Percentiles rank a stretch among this genome's conserved stretches.
These are phyloP conservation scores for Anableps anableps DNA, from an alignment of 2,797 vertebrate genomes.

Conservation along the genomic window DNA sequence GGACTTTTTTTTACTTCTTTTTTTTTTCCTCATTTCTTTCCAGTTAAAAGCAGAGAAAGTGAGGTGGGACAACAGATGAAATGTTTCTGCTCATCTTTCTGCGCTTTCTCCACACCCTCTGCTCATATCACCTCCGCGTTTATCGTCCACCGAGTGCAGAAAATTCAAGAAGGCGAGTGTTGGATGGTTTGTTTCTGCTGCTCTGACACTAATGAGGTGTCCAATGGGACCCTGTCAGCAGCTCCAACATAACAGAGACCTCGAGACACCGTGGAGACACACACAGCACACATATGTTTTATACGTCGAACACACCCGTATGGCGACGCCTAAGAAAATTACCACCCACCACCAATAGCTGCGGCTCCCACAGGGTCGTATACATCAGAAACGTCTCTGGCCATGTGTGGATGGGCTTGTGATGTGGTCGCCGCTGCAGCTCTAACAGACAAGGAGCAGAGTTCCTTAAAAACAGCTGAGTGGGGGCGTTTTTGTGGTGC, in stretches of 20 bases:
- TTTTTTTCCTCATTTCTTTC: too few relatives aligned
- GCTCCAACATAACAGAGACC: conserved; percentile 39
- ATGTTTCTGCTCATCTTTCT: background rate
- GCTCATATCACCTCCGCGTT: background rate
- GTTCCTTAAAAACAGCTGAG: conserved; percentile 44
- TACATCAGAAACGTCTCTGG: conserved; percentile 36
- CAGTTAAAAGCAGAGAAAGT: background rate
- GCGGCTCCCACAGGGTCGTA: conserved; percentile 62
- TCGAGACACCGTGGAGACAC: conserved; percentile 60
- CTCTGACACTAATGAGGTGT: conserved; percentile 69
- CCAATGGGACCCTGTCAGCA: conserved; percentile 70
- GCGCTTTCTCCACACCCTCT: background rate
- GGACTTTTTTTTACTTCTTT: too few relatives aligned
- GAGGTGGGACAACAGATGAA: background rate
- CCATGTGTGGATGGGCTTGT: conserved; percentile 69
- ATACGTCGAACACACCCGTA: conserved; percentile 37
- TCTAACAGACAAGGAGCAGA: conserved; percentile 56
- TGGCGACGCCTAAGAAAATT: conserved; percentile 61
- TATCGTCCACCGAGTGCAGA: background rate
- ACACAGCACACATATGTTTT: conserved; percentile 19
- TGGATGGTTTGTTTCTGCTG: conserved; percentile 45
- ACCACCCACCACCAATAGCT: conserved; percentile 60
- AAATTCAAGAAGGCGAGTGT: background rate
- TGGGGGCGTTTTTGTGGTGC: conserved; percentile 27
- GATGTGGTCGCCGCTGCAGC: conserved; percentile 65